Evolutionary conservation across 1,140 invertebrate genomes (phyloP), one percentile per base, ranked within the genome.

Genomic region (Listronotus bonariensis): DNA sequence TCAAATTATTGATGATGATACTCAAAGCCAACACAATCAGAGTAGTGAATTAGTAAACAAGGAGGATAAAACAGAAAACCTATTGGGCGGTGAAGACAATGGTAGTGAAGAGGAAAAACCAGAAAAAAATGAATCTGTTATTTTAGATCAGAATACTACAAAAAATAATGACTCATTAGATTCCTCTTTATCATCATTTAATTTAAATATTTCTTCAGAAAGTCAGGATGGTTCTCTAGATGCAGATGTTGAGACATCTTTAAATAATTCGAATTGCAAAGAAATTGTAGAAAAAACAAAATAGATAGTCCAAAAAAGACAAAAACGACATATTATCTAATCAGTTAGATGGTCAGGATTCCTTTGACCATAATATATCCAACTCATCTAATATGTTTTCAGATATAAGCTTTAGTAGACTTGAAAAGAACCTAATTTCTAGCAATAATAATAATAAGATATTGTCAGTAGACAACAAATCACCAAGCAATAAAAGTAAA

Each of bases 351-450:
- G 34, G 34, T 36, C 34, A 36, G 11, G 11, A 31, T 20, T 52
- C 59, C n/a, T n/a, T 36, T 36, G 32, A 41, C 12, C 11, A 51
- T 10, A 49, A 40, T 36, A 53, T 54, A 45, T 59, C 40, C 38
- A 32, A 59, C 20, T 20, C 18, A 7, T 43, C 48, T 34, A 60
- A 51, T 41, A 45, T 55, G n/a, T 65, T 65, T 49, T 56, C 40
- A 14, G 55, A 42, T 34, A 52, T 65, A 0, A 53, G 49, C 43
- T 65, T 65, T 43, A 54, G 55, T 11, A 32, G 26, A 15, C 18
- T 59, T 41, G 55, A 65, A 26, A 17, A 65, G 26, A 65, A 58
- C 14, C 0, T 65, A 32, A 0, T 11, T 5, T 36, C 14, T 11
- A 14, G 42, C 10, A 56, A 34, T 32, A 14, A 5, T 20, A 26